Conservation (phyloP, 2,797 vertebrate species). For the Avahi laniger region DNA sequence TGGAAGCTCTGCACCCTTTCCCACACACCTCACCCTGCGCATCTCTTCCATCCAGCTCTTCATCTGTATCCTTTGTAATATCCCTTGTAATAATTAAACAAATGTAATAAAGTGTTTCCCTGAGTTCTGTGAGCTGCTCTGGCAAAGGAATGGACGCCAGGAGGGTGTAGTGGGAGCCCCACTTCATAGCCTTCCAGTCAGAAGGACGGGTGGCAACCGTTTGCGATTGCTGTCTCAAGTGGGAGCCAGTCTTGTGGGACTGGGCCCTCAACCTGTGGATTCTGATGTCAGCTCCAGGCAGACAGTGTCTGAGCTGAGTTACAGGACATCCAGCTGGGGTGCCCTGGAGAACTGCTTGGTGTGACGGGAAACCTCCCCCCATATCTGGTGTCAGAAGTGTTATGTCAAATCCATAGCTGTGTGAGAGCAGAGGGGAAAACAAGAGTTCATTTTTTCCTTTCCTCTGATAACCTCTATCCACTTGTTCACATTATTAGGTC, state of each 20-base stretch:
- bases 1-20: not conserved
- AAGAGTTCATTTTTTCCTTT: not conserved
- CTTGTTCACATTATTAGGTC: not conserved
- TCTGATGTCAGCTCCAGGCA: not conserved
- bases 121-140: not conserved
- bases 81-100: not conserved
- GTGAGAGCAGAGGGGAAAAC: not conserved
- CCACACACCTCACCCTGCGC: not conserved
- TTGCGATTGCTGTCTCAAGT: not conserved
- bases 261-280: not conserved
- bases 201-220: not conserved
- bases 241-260: not conserved
- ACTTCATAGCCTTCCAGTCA: not conserved
- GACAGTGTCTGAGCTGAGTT: not conserved
- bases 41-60: not conserved
- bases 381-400: constrained; percentile 9
- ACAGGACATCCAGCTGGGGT: not conserved
- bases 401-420: not conserved
- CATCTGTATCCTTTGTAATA: not conserved
- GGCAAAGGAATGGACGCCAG: not conserved
- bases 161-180: not conserved
- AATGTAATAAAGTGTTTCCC: not conserved
- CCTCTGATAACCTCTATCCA: not conserved
- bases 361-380: not conserved
- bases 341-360: not conserved